Percentiles rank a stretch among this genome's conserved stretches.
phyloP scores from a whole-genome alignment of 2,888 invertebrate genomes.

The Cordilura impudica region DNA sequence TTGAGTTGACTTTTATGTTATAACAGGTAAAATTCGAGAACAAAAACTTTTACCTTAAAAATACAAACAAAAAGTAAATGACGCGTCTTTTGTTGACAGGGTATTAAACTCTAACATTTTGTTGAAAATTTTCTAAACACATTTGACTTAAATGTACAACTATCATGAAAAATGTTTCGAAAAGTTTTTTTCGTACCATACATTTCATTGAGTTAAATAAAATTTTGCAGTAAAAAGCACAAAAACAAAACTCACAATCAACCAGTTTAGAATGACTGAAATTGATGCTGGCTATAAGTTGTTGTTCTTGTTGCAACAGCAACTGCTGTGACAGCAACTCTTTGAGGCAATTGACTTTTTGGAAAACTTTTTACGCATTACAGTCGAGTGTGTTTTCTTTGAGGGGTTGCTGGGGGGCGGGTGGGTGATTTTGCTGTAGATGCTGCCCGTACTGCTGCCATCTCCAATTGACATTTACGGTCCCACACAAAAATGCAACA shows the following conservation, averaged over 20 bases:
- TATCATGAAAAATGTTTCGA: constrained; percentile 10
- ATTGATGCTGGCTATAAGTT: constrained; percentile 38
- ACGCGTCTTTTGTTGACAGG: constrained; percentile 33
- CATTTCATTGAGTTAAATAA: constrained; percentile 39
- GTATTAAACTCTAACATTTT: constrained; percentile 33
- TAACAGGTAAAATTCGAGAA: neutral
- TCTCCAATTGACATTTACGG: constrained; percentile 50
- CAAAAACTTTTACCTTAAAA: neutral
- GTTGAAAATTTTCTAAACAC: neutral
- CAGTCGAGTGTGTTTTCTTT: constrained; percentile 40
- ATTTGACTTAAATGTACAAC: constrained; percentile 9
- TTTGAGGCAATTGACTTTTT: constrained; percentile 57
- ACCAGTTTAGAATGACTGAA: constrained; percentile 33
- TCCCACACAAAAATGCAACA: constrained; percentile 56
- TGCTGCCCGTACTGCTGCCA: neutral
- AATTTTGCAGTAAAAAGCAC: neutral
- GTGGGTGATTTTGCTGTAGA: constrained; percentile 4
- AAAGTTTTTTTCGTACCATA: neutral
- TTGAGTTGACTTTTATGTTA: neutral
- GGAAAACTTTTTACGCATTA: constrained; percentile 48
- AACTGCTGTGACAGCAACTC: constrained; percentile 27
- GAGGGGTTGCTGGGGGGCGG: neutral
- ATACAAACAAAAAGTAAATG: constrained; percentile 9
- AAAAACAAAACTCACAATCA: constrained; percentile 23
- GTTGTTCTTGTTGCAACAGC: constrained; percentile 7